A percentile compares a stretch with the other conserved stretches of the same genome.
Conservation (phyloP, 2,888 invertebrate genomes). For the Apamea crenata region DNA sequence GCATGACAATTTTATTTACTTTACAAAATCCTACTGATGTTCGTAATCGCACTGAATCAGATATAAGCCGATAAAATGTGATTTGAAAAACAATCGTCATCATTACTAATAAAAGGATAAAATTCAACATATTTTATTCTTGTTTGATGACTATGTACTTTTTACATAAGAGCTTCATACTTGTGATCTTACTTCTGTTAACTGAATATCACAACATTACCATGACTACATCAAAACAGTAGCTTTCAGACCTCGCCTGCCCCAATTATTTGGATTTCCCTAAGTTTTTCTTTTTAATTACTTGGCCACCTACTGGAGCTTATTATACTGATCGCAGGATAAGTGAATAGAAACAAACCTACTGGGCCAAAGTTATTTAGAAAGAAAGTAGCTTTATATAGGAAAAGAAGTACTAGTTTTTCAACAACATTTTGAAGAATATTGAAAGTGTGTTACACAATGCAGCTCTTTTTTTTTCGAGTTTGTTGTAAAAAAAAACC, state of each 20-base stretch:
- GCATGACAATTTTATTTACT: slow-evolving; percentile 2
- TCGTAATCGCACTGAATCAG: neutral
- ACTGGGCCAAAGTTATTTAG: neutral
- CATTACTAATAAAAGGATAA: neutral
- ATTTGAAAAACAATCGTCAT: neutral
- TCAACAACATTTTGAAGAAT: neutral
- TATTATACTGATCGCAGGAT: neutral
- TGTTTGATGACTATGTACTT: neutral
- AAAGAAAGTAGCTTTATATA: no score
- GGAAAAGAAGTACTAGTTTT: neutral
- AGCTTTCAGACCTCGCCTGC: neutral
- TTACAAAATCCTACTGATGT: neutral
- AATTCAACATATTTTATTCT: neutral
- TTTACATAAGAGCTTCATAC: neutral
- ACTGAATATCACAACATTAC: neutral
- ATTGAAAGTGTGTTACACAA: neutral
- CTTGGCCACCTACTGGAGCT: neutral
- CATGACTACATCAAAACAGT: neutral
- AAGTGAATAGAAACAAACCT: no score
- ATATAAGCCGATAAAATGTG: neutral
- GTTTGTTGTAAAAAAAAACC: neutral
- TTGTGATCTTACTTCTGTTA: neutral
- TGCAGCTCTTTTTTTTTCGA: neutral
- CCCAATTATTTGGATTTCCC: neutral
- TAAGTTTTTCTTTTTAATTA: neutral